Base-by-base conservation (phyloP, 2,888 invertebrate genomes). In the Pharmacophagus antenor region DNA sequence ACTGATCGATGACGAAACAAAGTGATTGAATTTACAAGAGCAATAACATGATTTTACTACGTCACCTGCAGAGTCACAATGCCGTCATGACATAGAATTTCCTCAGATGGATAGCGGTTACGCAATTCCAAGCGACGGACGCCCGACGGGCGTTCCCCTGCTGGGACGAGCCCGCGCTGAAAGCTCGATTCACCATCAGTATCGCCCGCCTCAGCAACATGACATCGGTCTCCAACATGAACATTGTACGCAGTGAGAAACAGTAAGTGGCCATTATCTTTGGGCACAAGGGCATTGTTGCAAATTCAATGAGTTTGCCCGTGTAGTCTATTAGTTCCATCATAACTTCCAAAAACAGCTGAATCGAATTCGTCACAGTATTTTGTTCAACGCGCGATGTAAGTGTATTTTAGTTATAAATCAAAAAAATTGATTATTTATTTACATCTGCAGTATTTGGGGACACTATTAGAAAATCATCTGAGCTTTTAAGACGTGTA, bases 131-230 rank as follows among this genome's bases (percentile, higher is more conserved):
- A 77, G 93, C 96, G 2, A 95, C 95, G 53, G 95, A 95, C 73
- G 96, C 96, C 0, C 91, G 95, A 17, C 92, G 94, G 61, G 95
- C 96, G 5, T 96, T 97, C 82, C 97, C 96, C 0, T 97, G 96
- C 81, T 96, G 96, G 87, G 97, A 97, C 79, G 96, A 97, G 79
- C 97, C 97, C 0, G 95, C 95, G 0, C 81, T 96, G 54, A 97
- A 97, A 77, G 96, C 96, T 0, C 92, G 91, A 63, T 97, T 97
- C 73, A 94, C 94, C 65, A 92, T 97, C 70, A 95, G 93, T 78
- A 93, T 97, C 51, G 96, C 95, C 0, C 86, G 96, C 21, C 93
- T 93, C 0, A 80, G 80, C 54, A 93, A 94, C 70, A 93, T 97
- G 94, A 92, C 93, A 25, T 93, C 95, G 0, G 92, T 96, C 37